Evolutionary conservation across 2,797 vertebrate species (phyloP), one percentile per base, ranked within the genome.

Genomic region (Muscicapa comitata): DNA sequence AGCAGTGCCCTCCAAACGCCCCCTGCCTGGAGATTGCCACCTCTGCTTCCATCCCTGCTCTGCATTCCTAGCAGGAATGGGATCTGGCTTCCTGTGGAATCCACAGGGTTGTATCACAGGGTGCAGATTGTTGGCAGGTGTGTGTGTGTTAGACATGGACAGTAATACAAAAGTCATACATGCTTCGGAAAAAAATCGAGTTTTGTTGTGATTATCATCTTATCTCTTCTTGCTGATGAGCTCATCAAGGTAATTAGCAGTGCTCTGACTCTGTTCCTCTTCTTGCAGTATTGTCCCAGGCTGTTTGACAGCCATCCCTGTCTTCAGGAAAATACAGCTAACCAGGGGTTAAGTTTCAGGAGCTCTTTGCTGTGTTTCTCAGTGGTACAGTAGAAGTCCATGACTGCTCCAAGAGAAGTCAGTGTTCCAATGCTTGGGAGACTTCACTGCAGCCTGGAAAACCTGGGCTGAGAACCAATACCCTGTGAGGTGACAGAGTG

Each of bases 281-380:
- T 25, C 42, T 8, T 28, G 50, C 13, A 24, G 8, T 6, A 4
- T 12, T 61, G 33, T 19, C 47, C 37, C 26, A 37, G 53, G 31
- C 25, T 78, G 31, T 31, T 80, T 21, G 43, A 6, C 17, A 40
- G 38, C 31, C 6, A 8, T 6, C 16, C 3, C n/a, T 53, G 21
- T 21, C 28, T 45, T 53, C 21, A 45, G 29, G 23, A 78, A 33
- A 11, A 50, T 8, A 53, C 15, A 85, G 1, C 26, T 8, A 8
- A 29, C 4, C 9, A n/a, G 37, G 31, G 17, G 2, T 47, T 45
- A 2, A 25, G 9, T 55, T 72, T 12, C 31, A 47, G 66, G 10
- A 48, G 6, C 59, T 54, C 19, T 51, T 20, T 57, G 26, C 26
- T 63, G 0, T 1, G 0, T 58, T 53, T 31, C 42, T 43, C 20